These are phyloP conservation scores for Genyomyrus donnyi DNA, from an alignment of 2,113 vertebrate species.

Conservation along the genomic window DNA sequence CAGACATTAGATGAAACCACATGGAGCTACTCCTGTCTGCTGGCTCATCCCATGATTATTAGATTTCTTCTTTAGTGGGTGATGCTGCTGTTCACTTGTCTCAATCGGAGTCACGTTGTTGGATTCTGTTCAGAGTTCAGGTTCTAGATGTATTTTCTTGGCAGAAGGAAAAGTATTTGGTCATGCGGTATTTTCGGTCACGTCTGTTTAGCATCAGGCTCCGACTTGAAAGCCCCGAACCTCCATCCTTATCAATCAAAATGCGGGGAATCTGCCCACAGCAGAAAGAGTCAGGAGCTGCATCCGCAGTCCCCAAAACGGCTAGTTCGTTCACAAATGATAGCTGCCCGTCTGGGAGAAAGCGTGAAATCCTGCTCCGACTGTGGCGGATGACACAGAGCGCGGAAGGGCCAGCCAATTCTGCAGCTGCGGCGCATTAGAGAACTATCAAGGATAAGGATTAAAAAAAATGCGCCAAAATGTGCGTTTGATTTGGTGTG, in stretches of 20 bases:
- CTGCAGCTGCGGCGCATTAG: neutral
- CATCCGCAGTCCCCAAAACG: neutral
- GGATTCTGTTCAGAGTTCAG: neutral
- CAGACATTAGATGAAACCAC: neutral
- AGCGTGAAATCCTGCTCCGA: neutral
- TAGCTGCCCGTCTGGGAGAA: neutral
- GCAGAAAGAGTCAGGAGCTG: neutral
- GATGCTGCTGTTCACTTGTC: neutral
- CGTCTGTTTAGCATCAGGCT: neutral
- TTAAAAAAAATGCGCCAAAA: neutral
- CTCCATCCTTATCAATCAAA: neutral
- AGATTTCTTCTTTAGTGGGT: neutral
- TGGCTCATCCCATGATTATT: neutral
- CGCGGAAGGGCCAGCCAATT: neutral
- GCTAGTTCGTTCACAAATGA: neutral
- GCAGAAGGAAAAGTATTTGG: neutral
- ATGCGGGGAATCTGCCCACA: neutral
- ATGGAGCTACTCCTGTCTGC: neutral
- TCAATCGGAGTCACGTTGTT: neutral
- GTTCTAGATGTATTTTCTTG: neutral
- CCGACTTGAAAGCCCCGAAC: neutral
- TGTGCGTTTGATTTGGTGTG: conserved; percentile 24
- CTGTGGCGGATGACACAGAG: neutral
- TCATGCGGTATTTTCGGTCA: neutral
- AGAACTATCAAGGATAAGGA: neutral